phyloP scores from a whole-genome alignment of 2,797 vertebrate genomes.

The Scyliorhinus canicula region DNA sequence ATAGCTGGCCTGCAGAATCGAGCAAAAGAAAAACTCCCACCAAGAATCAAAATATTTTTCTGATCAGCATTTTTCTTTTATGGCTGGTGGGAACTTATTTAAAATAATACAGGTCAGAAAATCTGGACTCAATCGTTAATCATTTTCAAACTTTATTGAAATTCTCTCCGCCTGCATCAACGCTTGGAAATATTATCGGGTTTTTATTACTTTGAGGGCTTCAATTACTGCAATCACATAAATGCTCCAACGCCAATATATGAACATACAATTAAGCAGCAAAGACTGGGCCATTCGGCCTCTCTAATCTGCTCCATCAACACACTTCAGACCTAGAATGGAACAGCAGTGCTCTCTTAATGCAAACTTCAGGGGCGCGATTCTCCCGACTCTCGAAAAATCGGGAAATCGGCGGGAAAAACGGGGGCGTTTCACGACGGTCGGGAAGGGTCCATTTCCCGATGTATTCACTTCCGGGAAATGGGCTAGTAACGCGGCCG shows the following conservation, averaged over 20 bases:
- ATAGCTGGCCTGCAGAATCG: neutral
- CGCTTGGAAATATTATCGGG: neutral
- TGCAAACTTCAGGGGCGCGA: neutral
- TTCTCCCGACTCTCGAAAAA: no score
- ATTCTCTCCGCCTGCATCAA: neutral
- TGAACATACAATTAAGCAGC: no score
- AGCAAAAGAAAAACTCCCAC: neutral
- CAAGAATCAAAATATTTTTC: slow-evolving; percentile 27
- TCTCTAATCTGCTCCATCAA: no score
- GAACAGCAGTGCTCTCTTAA: neutral
- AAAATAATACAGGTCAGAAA: neutral
- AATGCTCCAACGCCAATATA: neutral
- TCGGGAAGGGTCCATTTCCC: no score
- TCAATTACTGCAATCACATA: neutral
- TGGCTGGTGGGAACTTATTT: neutral
- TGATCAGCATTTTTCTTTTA: slow-evolving; percentile 2
- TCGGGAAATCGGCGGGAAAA: no score
- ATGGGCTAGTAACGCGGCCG: no score
- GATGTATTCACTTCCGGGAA: no score
- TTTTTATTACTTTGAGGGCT: neutral
- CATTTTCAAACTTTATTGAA: neutral
- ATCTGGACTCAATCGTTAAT: slow-evolving; percentile 17
- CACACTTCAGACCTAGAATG: no score
- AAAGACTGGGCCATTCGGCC: no score
- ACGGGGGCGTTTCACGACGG: no score